Conservation (phyloP, 2,113 vertebrate genomes). For the Scomber japonicus region DNA sequence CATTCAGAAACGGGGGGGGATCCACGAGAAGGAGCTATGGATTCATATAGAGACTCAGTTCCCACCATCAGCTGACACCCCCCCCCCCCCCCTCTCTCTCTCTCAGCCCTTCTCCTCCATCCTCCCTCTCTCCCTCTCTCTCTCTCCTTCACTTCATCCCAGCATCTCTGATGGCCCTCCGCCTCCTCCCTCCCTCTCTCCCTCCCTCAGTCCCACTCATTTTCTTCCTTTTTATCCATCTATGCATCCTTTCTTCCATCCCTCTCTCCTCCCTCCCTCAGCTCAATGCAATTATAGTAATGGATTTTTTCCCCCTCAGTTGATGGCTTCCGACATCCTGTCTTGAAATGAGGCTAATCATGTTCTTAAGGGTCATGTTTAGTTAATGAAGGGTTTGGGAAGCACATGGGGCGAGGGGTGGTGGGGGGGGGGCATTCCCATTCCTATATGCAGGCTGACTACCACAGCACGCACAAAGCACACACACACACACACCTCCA, state of each 20-base stretch:
- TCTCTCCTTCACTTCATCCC: slow-evolving; percentile 67
- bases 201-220: slow-evolving; percentile 72
- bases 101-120: slow-evolving; percentile 47
- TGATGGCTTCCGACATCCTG: slow-evolving; percentile 99
- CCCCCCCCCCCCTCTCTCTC: slow-evolving; percentile 61
- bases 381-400: slow-evolving; percentile 93
- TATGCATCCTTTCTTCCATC: slow-evolving; percentile 76
- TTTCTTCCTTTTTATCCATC: slow-evolving; percentile 81
- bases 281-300: slow-evolving; percentile 96
- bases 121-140: slow-evolving; percentile 36
- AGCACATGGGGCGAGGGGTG: slow-evolving; percentile 48
- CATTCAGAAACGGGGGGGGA: slow-evolving; percentile 76
- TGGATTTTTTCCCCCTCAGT: slow-evolving; percentile 89
- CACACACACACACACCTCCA: slow-evolving; percentile 34
- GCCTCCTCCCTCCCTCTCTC: slow-evolving; percentile 65
- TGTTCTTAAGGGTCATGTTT: slow-evolving; percentile 96
- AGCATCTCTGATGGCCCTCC: slow-evolving; percentile 75
- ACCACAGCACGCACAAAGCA: slow-evolving; percentile 39
- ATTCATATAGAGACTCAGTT: slow-evolving; percentile 77
- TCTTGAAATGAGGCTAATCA: slow-evolving; percentile 94
- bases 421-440: slow-evolving; percentile 62
- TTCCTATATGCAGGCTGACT: slow-evolving; percentile 60
- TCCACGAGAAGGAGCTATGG: slow-evolving; percentile 84
- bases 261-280: slow-evolving; percentile 72
- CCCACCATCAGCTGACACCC: slow-evolving; percentile 68